Base-by-base conservation (phyloP, 2,113 vertebrate species). In the Corythoichthys haematopterus region DNA sequence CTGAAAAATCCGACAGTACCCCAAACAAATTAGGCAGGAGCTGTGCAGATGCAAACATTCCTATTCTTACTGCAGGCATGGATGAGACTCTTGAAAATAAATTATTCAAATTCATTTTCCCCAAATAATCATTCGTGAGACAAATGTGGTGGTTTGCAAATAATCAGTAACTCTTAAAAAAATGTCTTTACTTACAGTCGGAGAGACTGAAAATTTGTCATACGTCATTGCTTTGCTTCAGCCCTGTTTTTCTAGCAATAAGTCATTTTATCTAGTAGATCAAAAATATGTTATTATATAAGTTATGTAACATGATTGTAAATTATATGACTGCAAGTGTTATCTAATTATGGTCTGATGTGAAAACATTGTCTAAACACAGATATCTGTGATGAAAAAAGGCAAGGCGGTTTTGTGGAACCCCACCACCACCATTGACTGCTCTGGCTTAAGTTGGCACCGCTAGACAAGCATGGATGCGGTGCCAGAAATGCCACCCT, bases 371-470 rank as follows among this genome's bases (percentile, higher is more conserved):
- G 38, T 57, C 53, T 62, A 15, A 73, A 68, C 72, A 70, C 75
- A 74, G 77, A 72, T 65, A 72, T 80, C 79, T 81, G 51, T n/a
- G 46, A 66, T 46, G 36, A 12, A 45, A 47, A 57, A 55, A 76
- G 61, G 51, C 20, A 28, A 69, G 79, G 72, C 14, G 78, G 81
- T 62, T 72, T 68, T 62, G 46, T 74, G 71, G 79, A 75, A 82
- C 66, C 74, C 15, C 8, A 77, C 80, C 76, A 72, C 45, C 70
- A 75, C 15, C 6, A 82, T 83, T 84, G 79, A 82, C 74, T 74
- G 61, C 59, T 50, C 37, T 85, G 81, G 85, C 81, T 74, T 48
- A 65, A 84, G 66, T 84, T 87, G 84, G 85, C 80, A 88, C 70
- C 74, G 69, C 64, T 75, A 80, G 84, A 82, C 71, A 86, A 68